A percentile compares a stretch with the other conserved stretches of the same genome.
phyloP scores from a whole-genome alignment of 1,140 invertebrate species.

The Saccostrea glomerata region DNA sequence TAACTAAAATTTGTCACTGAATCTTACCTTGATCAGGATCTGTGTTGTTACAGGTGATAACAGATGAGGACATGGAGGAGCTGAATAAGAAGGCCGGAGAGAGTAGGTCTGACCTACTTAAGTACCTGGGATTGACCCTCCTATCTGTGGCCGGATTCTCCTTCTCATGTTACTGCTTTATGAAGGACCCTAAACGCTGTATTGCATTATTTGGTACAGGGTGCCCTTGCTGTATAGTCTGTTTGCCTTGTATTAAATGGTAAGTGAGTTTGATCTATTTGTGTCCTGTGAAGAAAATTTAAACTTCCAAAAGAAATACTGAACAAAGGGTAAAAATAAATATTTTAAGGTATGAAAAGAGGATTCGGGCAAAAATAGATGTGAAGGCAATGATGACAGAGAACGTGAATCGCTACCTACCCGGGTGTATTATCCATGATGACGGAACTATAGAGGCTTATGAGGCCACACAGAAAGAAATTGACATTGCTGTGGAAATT shows the following conservation, averaged over 20 bases:
- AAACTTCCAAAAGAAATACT: neutral
- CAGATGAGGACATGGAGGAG: conserved; percentile 48
- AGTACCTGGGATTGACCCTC: conserved; percentile 52
- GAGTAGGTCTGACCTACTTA: conserved; percentile 44
- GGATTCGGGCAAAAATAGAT: conserved; percentile 46
- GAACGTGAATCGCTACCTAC: conserved; percentile 60
- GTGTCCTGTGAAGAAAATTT: neutral
- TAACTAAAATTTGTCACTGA: too few species aligned
- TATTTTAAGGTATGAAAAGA: conserved; percentile 42
- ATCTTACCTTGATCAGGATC: too few species aligned
- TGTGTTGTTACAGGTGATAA: conserved; percentile 49
- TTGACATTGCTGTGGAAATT: conserved; percentile 51
- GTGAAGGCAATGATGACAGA: conserved; percentile 56
- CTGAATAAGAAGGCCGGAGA: conserved; percentile 14
- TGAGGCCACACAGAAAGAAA: conserved; percentile 60
- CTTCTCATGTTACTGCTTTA: conserved; percentile 53
- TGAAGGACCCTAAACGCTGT: conserved; percentile 57
- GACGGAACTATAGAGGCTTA: conserved; percentile 58
- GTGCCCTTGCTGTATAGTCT: conserved; percentile 62
- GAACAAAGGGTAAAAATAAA: neutral
- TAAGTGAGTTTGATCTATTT: neutral
- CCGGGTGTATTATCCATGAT: conserved; percentile 58
- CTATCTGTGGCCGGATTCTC: conserved; percentile 47
- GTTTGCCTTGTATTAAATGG: conserved; percentile 55
- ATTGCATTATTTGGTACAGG: conserved; percentile 60